Conservation (phyloP, 2,797 vertebrate species). For the Notolabrus celidotus region DNA sequence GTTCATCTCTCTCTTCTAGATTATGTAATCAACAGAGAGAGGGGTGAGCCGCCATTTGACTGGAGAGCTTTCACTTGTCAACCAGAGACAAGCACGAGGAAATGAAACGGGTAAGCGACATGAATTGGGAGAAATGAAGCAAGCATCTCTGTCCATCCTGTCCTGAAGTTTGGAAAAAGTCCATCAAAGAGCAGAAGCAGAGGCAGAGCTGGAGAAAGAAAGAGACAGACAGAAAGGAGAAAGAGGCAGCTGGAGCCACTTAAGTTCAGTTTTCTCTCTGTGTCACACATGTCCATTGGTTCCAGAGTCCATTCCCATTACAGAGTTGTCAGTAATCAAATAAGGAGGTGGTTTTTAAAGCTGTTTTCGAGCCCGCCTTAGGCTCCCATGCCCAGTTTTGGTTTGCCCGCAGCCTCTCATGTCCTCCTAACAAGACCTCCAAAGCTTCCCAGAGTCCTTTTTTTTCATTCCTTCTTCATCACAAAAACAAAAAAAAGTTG, state of each 20-base stretch:
- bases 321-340: conserved; percentile 84
- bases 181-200: conserved; percentile 83
- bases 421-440: conserved; percentile 90
- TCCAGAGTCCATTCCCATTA: conserved; percentile 85
- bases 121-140: conserved; percentile 83
- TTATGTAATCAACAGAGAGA: conserved; percentile 80
- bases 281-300: conserved; percentile 84
- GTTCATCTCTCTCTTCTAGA: conserved; percentile 76
- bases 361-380: conserved; percentile 81
- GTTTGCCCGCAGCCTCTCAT: conserved; percentile 85
- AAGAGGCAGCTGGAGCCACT: conserved; percentile 84
- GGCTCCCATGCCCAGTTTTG: conserved; percentile 86
- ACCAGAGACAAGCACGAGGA: conserved; percentile 81
- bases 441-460: conserved; percentile 89
- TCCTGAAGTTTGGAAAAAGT: conserved; percentile 84
- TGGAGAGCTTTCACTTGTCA: conserved; percentile 80
- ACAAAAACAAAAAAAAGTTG: conserved; percentile 80
- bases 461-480: conserved; percentile 84
- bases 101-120: conserved; percentile 84
- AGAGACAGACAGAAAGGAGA: conserved; percentile 76
- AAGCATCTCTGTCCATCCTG: conserved; percentile 84
- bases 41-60: conserved; percentile 77
- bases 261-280: conserved; percentile 85
- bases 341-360: conserved; percentile 85
- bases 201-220: conserved; percentile 82